Conservation (phyloP, 2,888 invertebrate genomes). For the Drosophila barbarae region DNA sequence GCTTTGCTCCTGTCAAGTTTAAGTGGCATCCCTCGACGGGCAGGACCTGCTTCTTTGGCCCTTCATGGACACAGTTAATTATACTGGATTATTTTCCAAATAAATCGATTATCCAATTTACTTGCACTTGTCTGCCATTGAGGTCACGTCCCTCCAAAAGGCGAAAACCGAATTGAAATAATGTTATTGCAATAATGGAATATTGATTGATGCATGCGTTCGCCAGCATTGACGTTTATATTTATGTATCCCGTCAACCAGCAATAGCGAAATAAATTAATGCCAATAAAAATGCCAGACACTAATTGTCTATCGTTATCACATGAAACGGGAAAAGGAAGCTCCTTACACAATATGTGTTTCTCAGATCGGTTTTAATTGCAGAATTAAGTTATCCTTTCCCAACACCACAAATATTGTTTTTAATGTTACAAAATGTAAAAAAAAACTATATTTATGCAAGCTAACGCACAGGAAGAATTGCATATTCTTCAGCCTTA, state of each 20-base stretch:
- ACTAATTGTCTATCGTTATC: constrained; percentile 1
- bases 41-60: not conserved
- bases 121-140: not conserved
- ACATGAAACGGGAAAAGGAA: not conserved
- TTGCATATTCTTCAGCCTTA: not conserved
- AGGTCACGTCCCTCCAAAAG: not conserved
- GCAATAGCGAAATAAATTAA: constrained; percentile 6
- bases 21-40: constrained; percentile 53
- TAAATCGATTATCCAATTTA: constrained; percentile 3
- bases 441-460: not conserved
- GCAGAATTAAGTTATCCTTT: not conserved
- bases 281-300: not conserved
- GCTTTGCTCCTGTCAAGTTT: constrained; percentile 49
- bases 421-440: not conserved
- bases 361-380: not conserved
- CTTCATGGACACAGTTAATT: constrained; percentile 1
- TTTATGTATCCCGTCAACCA: not conserved
- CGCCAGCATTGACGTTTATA: constrained; percentile 7
- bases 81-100: not conserved
- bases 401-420: not conserved
- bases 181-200: constrained; percentile 5
- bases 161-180: constrained; percentile 4
- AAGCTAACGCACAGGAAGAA: not conserved
- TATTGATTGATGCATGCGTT: constrained; percentile 3
- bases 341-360: not conserved